Percentiles rank a stretch among this genome's conserved stretches.
Evolutionary conservation across 2,888 invertebrate species (phyloP).

Genomic region (Lomographa bimaculata): DNA sequence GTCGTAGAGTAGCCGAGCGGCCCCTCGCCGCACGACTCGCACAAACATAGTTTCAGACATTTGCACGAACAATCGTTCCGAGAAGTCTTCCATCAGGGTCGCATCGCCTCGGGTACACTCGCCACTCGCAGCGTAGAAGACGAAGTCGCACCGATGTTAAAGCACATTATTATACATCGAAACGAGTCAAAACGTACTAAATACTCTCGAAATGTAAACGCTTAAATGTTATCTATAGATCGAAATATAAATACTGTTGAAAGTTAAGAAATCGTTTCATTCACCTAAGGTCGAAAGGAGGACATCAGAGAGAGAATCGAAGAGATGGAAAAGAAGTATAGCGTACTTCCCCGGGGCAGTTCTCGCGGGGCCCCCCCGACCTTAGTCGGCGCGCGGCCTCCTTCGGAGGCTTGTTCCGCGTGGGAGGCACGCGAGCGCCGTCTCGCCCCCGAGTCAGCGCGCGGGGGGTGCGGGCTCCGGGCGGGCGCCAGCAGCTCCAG

Average conservation of each 20-base stretch:
- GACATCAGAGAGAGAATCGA: slow-evolving; percentile 23
- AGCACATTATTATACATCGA: slow-evolving; percentile 3
- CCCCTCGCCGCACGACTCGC: slow-evolving; percentile 1
- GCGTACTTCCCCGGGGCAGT: too few relatives aligned
- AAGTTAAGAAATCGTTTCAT: slow-evolving; percentile 39
- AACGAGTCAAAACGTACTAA: not conserved
- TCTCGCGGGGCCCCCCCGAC: too few relatives aligned
- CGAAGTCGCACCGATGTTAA: slow-evolving; percentile 11
- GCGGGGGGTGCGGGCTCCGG: not conserved
- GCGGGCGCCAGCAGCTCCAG: slow-evolving; percentile 45
- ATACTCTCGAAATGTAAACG: slow-evolving; percentile 5
- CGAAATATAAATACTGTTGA: slow-evolving; percentile 25
- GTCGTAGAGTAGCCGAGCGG: slow-evolving; percentile 55
- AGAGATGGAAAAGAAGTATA: slow-evolving; percentile 16
- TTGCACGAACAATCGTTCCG: too few relatives aligned
- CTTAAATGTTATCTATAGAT: not conserved
- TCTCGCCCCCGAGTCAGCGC: slow-evolving; percentile 8
- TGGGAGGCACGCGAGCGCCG: slow-evolving; percentile 10
- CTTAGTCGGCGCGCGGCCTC: slow-evolving; percentile 13
- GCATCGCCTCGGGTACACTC: too few relatives aligned
- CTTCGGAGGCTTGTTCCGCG: slow-evolving; percentile 18
- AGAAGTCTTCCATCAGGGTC: slow-evolving; percentile 3
- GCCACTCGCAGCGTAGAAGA: slow-evolving; percentile 4
- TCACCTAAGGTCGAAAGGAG: slow-evolving; percentile 40
- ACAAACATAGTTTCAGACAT: too few relatives aligned